Conservation (phyloP, 30 jellyfish, hydroid and myxozoan genomes). For the Mastigias papua region DNA sequence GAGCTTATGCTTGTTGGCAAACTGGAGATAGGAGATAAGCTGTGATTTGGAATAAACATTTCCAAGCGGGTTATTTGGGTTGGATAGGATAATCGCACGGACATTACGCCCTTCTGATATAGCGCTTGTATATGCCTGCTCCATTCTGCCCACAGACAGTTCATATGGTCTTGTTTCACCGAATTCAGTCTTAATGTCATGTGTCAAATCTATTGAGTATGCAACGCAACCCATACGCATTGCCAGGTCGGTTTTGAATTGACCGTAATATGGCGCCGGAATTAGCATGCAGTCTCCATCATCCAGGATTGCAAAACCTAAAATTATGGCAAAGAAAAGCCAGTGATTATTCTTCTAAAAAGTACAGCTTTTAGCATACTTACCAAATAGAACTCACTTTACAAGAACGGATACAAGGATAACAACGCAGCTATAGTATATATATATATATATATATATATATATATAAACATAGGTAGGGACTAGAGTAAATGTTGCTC, state of each 20-base stretch:
- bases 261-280: constrained; percentile 90
- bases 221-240: constrained; percentile 57
- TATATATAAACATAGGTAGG: no score
- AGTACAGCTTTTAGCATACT: no score
- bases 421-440: no score
- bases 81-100: constrained; percentile 55
- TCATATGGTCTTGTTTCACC: constrained; percentile 74
- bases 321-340: not conserved
- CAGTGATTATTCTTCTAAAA: no score
- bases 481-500: not conserved
- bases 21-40: constrained; percentile 29
- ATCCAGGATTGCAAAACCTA: constrained; percentile 64
- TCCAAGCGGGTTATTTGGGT: constrained; percentile 92
- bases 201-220: constrained; percentile 62
- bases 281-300: constrained; percentile 81
- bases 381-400: not conserved
- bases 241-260: constrained; percentile 58
- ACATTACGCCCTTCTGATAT: constrained; percentile 46
- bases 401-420: not conserved
- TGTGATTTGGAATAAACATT: constrained; percentile 63
- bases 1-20: constrained; percentile 53
- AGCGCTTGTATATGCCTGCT: constrained; percentile 54
- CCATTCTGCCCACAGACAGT: constrained; percentile 64
- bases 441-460: no score
- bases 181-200: constrained; percentile 19